Base-by-base conservation (phyloP, 2,797 vertebrate species). In the Hoplostethus mediterraneus region DNA sequence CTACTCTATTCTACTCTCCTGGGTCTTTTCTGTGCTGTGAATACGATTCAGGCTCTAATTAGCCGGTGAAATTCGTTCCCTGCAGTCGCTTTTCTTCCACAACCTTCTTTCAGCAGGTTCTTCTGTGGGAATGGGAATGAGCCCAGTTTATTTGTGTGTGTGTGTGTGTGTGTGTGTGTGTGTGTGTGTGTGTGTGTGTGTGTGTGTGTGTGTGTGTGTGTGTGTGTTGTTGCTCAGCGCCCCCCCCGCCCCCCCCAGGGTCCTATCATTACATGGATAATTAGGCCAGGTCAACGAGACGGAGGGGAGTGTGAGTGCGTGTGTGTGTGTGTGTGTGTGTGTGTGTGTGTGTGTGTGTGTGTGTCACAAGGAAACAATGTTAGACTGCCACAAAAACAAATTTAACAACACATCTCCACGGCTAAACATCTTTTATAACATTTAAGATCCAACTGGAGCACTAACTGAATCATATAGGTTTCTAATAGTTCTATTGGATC, bases 231-330 rank as follows among this genome's bases (percentile, higher is more conserved):
- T 21, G 21, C 21, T 21, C 21, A 21, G 63, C 67, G 94, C 95
- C 94, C 85, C 90, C 94, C 94, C 94, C 67, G 94, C 95, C 94
- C 85, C 90, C 94, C 94, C 94, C 92, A 82, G 87, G 91, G 90
- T 94, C 95, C 93, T 86, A 94, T 95, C 94, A 94, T 95, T 96
- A 95, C 91, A 93, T 88, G 95, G 94, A 94, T 95, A 95, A 95
- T 95, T 95, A 96, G 93, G 84, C 90, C 88, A 88, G 95, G 95
- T 93, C 93, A 92, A 74, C 71, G 63, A 73, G 74, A 70, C 62
- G 70, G 58, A 79, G 80, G 66, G 53, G 51, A 30, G 36, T 6
- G 85, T 86, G 36, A 3, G 85, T 86, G 67, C 65, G 85, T 77
- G 40, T 0, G 84, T 90, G 61, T 88, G 75, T 86, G 60, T 93